Conservation (phyloP, 2,113 vertebrate species). For the Anser brachyrhynchus region DNA sequence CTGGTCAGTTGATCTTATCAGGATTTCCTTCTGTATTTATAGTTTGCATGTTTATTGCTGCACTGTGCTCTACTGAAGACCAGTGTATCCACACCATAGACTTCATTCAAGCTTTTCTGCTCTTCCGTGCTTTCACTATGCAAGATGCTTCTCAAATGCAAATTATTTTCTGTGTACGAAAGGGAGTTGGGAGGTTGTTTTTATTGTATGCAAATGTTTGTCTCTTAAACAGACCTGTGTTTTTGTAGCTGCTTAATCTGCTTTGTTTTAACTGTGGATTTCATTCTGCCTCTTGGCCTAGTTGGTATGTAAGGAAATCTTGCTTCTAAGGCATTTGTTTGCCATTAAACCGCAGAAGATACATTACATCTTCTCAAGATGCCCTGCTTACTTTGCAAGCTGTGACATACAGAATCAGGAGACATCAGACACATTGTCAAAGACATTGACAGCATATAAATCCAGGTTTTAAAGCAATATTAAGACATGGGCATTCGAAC, state of each 20-base stretch:
- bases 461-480: not conserved
- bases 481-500: not conserved
- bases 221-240: not conserved
- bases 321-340: not conserved
- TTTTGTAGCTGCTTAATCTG: not conserved
- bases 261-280: not conserved
- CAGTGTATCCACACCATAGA: fast-evolving
- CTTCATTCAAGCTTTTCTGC: not conserved
- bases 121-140: not conserved
- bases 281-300: not conserved
- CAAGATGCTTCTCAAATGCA: not conserved
- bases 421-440: not conserved
- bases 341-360: not conserved
- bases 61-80: not conserved
- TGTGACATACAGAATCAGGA: not conserved
- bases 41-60: conserved; percentile 56
- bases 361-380: not conserved
- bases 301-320: not conserved
- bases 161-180: not conserved
- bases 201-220: not conserved
- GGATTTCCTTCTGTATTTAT: conserved; percentile 26
- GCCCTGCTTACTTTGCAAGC: not conserved
- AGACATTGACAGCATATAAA: not conserved
- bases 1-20: conserved; percentile 71
- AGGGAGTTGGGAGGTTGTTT: not conserved